Conservation (phyloP, 2,797 vertebrate species). For the Rallus crepitans region DNA sequence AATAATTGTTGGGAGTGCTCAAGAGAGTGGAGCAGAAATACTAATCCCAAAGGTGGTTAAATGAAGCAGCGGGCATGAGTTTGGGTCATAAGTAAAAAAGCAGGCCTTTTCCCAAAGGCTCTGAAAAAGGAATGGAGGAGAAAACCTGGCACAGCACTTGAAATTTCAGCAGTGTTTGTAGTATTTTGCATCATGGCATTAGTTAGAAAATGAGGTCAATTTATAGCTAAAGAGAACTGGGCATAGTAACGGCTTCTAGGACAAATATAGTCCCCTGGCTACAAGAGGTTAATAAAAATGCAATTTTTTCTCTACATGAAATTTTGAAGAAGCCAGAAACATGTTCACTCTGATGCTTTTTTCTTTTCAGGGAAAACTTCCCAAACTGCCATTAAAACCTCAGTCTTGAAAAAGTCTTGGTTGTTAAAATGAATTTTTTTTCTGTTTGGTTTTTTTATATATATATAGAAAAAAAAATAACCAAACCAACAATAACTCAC, state of each 20-base stretch:
- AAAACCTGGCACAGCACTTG: background rate
- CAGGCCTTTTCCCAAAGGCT: background rate
- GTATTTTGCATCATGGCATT: background rate
- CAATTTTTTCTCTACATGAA: background rate
- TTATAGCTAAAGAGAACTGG: background rate
- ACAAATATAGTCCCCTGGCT: background rate
- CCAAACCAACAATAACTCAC: no score
- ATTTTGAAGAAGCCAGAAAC: background rate
- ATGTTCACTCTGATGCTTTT: background rate
- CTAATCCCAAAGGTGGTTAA: constrained; percentile 30
- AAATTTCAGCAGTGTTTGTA: background rate
- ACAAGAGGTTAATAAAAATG: background rate
- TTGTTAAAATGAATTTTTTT: background rate
- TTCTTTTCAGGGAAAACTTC: background rate
- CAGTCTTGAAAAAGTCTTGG: background rate
- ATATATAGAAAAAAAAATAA: background rate
- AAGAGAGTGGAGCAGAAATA: background rate
- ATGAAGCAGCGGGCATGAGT: background rate
- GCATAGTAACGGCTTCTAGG: background rate
- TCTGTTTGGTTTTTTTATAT: background rate
- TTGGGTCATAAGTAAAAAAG: background rate
- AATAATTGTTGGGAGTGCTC: constrained; percentile 4
- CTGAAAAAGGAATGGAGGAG: background rate
- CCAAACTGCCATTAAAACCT: background rate
- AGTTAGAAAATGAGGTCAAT: background rate